A percentile compares a stretch with the other conserved stretches of the same genome.
Evolutionary conservation across 2,888 invertebrate species (phyloP).

Genomic region (Eristalinus aeneus): DNA sequence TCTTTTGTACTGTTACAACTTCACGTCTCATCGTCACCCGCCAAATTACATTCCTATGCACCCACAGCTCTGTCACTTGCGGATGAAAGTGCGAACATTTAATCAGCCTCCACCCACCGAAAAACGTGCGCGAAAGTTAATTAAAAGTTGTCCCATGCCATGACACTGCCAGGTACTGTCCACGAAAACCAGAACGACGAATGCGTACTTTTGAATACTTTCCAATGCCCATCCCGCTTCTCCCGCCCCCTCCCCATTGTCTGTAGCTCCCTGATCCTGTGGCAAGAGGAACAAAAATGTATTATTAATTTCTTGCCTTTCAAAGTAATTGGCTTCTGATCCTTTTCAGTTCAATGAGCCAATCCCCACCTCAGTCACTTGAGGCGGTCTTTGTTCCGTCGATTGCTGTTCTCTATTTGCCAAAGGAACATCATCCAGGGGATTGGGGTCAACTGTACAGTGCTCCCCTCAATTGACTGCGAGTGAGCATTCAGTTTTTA

Average conservation of each 20-base stretch:
- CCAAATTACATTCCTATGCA: neutral
- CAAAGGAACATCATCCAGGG: neutral
- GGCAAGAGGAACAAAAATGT: neutral
- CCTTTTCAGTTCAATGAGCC: constrained; percentile 38
- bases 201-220: neutral
- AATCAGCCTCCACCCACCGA: neutral
- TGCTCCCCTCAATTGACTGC: constrained; percentile 48
- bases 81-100: constrained; percentile 20
- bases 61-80: neutral
- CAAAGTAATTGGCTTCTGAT: constrained; percentile 50
- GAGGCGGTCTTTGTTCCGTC: neutral
- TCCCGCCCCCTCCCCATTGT: neutral
- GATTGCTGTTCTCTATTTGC: neutral
- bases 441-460: constrained; percentile 26
- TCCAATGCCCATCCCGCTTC: neutral
- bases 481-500: constrained; percentile 38
- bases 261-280: too few relatives aligned
- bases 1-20: neutral
- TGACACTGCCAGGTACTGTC: neutral
- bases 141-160: constrained; percentile 37
- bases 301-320: constrained; percentile 39
- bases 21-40: too few relatives aligned
- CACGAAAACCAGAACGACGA: neutral
- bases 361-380: neutral
- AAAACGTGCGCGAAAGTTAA: constrained; percentile 48